Evolutionary conservation across 2,113 vertebrate genomes (phyloP), one percentile per base, ranked within the genome.

Genomic region (Atlantisia rogersi): DNA sequence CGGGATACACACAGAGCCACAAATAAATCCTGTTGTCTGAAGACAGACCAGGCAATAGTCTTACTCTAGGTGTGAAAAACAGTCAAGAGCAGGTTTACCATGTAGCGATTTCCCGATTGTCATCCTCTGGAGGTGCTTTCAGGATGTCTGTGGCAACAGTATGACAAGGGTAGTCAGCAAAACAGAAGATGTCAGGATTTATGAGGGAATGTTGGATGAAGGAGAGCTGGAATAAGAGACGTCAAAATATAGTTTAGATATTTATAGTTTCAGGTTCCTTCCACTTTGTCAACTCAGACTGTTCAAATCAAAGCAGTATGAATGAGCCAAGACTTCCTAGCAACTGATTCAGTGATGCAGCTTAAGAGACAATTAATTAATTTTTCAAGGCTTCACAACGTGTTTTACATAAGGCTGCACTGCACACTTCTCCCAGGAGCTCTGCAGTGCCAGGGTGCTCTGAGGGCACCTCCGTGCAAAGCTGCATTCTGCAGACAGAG

Each of bases 121-220:
- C 99, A 96, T 99, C 99, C 97, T 99, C 99, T n/a, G 99, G 99
- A 90, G 99, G 99, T 78, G 99, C 99, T 98, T 99, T 99, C 64
- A 99, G 98, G 95, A 99, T 99, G 97, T 99, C 99, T 60, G 99
- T 99, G 94, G 99, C 99, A 95, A 99, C 99, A 58, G 98, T 98
- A 96, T 99, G 99, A 97, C 99, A 99, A 31, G 99, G 98, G 96
- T 98, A 99, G 96, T 99, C 99, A 40, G 99, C 99, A 95, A 99
- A 99, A 97, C 99, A 99, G 96, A 99, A 99, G 94, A 99, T 98
- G 44, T 99, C 99, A 18, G 99, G 99, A 96, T 99, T 99, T 98
- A 99, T 99, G 93, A 99, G 97, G 90, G 99, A 99, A 98, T 99
- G 98, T 94, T 99, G 99, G 97, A 99, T 99, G 95, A 99, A 99